A percentile compares a stretch with the other conserved stretches of the same genome.
Evolutionary conservation across 2,113 vertebrate species (phyloP).

Genomic region (Ctenomys sociabilis): DNA sequence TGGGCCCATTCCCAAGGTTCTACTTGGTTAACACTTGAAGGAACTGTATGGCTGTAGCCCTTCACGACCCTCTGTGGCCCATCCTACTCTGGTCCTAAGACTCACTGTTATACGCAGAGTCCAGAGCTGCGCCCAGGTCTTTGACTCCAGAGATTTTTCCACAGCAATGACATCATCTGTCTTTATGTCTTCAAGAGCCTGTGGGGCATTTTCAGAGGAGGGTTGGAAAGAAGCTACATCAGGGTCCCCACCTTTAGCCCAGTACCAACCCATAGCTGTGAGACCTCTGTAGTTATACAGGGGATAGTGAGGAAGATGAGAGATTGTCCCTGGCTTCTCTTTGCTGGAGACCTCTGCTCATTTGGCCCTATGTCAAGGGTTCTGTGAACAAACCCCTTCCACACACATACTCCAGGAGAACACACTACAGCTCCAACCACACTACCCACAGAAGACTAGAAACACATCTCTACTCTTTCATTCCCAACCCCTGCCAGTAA

Average conservation of each 20-base stretch:
- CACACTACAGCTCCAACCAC: not conserved
- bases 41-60: not conserved
- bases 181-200: constrained; percentile 85
- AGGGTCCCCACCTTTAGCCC: not conserved
- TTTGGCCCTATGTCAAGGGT: not conserved
- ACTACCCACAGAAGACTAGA: not conserved
- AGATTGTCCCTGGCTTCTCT: not conserved
- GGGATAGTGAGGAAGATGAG: not conserved
- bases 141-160: constrained; percentile 95
- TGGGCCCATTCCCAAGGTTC: not conserved
- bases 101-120: constrained; percentile 94
- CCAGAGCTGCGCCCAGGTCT: constrained; percentile 86
- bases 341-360: not conserved
- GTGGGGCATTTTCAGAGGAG: not conserved
- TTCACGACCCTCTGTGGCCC: not conserved
- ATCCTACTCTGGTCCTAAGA: not conserved
- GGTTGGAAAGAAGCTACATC: not conserved
- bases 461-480: not conserved
- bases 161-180: constrained; percentile 87
- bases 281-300: not conserved
- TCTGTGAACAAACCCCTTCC: not conserved
- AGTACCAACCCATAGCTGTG: not conserved
- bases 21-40: not conserved
- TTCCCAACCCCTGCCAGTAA: not conserved
- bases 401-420: not conserved